Base-by-base conservation (phyloP, 2,888 invertebrate species). In the Phymatocera aterrima region DNA sequence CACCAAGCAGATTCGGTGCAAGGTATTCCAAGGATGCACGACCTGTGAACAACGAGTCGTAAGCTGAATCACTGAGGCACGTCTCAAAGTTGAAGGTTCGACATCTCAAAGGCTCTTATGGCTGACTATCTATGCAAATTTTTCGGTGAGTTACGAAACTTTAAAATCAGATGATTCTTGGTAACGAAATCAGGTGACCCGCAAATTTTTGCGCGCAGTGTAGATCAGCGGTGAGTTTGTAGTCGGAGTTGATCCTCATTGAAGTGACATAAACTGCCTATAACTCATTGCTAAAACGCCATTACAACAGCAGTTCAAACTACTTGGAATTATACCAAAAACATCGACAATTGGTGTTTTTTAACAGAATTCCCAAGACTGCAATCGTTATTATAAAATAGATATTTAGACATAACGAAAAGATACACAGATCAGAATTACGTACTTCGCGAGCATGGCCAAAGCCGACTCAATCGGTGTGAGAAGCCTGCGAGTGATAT, bases 401-500 rank as follows among this genome's bases (percentile, higher is more conserved):
- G n/a, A 24, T 8, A 60, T 28, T 24, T 28, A n/a, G n/a, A n/a
- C n/a, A n/a, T n/a, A n/a, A n/a, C n/a, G n/a, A n/a, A n/a, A n/a
- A n/a, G n/a, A n/a, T n/a, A n/a, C 18, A 72, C 34, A 51, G 10
- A 51, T 21, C 8, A 21, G 31, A 51, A 5, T 15, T 51, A 48
- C 51, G 21, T 92, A 98, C 98, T 97, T 98, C 48, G 97, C 95
- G 82, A 99, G 93, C 94, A 99, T 98, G 65, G 97, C 96, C 28
- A 99, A 93, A 12, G 99, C 98, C 84, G 98, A 97, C 91, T 99
- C 99, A 78, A 99, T 96, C 0, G 99, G 99, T 4, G 95, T 95
- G 28, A 99, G 92, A 78, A 99, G 92, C 87, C 98, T 93, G 68
- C 97, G 93, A 1, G 96, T 96, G 79, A 98, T 97, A 85, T 99